Evolutionary conservation across 2,797 vertebrate genomes (phyloP), one percentile per base, ranked within the genome.

Genomic region (Danio tinwini): DNA sequence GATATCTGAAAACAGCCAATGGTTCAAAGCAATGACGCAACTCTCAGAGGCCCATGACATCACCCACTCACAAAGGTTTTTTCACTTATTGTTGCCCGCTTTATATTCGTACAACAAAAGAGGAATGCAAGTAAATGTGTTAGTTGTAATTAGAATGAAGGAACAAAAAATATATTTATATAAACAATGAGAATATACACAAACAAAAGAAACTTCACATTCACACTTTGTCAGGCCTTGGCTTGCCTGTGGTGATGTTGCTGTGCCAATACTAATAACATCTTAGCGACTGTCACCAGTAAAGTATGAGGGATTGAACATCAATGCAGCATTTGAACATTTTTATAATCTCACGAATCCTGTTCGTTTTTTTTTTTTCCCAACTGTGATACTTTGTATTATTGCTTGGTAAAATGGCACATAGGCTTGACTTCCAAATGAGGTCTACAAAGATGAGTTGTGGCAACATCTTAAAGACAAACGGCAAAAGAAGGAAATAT

Each of bases 341-440:
- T 83, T 84, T 85, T 88, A 78, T 62, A 73, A 59, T 83, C 74
- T 86, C 64, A 79, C 83, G 64, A 62, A 56, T 76, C 82, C 81
- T 81, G 77, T 85, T 74, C 21, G 21, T 29, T 88, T 87, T 82
- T 81, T 73, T 83, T 80, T 56, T 49, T n/a, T 13, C 29, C 4
- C 19, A n/a, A 56, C 62, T 74, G 56, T 81, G 39, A 64, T 86
- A 63, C 21, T 90, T 89, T 86, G 86, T 78, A 88, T 95, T 95
- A 95, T 94, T 94, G 94, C 94, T 94, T 86, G 84, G 86, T 90
- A 88, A 83, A 87, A 93, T 93, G 93, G 93, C 92, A 94, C 92
- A 16, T 89, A 91, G 90, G 88, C 87, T 87, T 89, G 86, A 87
- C 84, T 85, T 83, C 75, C 72, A 86, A 88, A 91, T 81, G 81